Evolutionary conservation across 2,113 vertebrate genomes (phyloP), one percentile per base, ranked within the genome.

Genomic region (Triplophysa dalaica): DNA sequence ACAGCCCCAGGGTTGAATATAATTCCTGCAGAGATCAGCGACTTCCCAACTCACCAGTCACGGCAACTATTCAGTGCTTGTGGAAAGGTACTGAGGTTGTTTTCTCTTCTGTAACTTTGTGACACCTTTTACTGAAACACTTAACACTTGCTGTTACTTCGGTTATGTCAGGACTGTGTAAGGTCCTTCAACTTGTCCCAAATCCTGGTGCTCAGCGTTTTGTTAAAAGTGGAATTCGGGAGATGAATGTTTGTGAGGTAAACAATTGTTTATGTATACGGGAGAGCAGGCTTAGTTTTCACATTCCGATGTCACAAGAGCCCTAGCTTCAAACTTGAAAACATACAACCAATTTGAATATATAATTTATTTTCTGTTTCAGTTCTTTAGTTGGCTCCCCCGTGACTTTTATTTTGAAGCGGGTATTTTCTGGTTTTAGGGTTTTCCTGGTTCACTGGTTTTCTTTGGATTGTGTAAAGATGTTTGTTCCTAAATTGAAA

Each of bases 1-100:
- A 81, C 69, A 69, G 70, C 80, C 70, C 70, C 61, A 1, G 79
- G 74, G 52, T 62, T 65, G 70, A 74, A 75, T 79, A 84, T 81
- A 81, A 75, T 81, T 78, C 69, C 60, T 41, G 38, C 33, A 9
- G 43, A 60, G 45, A 78, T 70, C 22, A 61, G 76, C n/a, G 22
- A 66, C 62, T 64, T 75, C 60, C 70, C 60, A 63, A 7, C 38
- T 62, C 38, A 75, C 13, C 64, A 29, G 11, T 62, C 45, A 66
- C 21, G 8, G 60, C 38, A 48, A n/a, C n/a, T n/a, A 63, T 1
- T 6, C 29, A 13, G 26, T 3, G 7, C 33, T 50, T 43, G n/a
- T 45, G 74, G 9, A 54, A 58, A 33, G 24, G 8, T 0, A 6
- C 33, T n/a, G 52, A 69, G 66, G 43, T 41, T 70, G 5, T 14